phyloP scores from a whole-genome alignment of 2,797 vertebrate species.

The Halcyon leucocephala region DNA sequence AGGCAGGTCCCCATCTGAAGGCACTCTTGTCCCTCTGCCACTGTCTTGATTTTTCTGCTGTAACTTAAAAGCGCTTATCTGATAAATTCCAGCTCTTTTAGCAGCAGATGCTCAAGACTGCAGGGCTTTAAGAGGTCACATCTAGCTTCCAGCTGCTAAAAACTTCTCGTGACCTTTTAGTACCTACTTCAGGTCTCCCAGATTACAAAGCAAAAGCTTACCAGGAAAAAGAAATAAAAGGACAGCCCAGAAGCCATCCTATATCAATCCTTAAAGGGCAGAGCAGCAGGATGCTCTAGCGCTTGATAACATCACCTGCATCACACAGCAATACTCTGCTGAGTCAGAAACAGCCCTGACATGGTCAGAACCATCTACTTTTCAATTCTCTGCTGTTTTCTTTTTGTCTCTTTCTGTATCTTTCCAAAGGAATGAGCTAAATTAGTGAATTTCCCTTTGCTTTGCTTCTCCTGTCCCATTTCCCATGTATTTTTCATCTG shows the following conservation, averaged over 20 bases:
- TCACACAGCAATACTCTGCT: neutral
- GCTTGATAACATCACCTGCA: neutral
- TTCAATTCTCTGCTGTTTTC: neutral
- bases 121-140: neutral
- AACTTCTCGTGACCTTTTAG: neutral
- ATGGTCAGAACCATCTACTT: neutral
- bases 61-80: neutral
- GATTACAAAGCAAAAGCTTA: neutral
- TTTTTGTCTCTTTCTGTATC: neutral
- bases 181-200: neutral
- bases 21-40: neutral
- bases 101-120: neutral
- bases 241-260: neutral
- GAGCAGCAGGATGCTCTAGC: neutral
- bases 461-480: neutral
- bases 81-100: neutral
- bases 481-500: neutral
- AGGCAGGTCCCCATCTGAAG: neutral
- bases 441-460: neutral
- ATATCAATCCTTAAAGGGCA: neutral
- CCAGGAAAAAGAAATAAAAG: neutral
- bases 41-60: neutral
- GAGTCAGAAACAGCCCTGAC: constrained; percentile 38
- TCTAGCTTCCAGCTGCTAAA: neutral
- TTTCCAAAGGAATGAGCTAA: neutral